A percentile compares a stretch with the other conserved stretches of the same genome.
Conservation (phyloP, 2,113 vertebrate species). For the Anoura caudifer region DNA sequence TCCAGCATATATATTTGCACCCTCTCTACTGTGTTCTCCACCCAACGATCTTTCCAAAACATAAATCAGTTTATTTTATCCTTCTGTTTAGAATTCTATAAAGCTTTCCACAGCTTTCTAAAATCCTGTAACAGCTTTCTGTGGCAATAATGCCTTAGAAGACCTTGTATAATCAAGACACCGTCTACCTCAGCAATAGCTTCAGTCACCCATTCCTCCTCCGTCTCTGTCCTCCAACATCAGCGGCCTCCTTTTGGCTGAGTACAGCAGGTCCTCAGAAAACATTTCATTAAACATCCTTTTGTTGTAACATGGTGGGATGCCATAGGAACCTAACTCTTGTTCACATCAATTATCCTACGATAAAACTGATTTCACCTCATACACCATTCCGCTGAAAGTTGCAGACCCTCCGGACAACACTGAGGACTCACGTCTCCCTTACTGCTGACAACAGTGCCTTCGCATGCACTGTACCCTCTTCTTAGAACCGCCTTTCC, state of each 20-base stretch:
- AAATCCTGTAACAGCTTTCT: background rate
- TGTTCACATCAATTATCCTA: background rate
- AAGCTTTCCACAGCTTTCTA: background rate
- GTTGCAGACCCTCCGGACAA: background rate
- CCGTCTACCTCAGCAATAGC: background rate
- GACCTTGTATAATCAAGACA: background rate
- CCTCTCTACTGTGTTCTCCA: background rate
- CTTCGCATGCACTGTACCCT: background rate
- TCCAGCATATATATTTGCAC: background rate
- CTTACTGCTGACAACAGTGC: background rate
- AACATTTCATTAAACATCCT: background rate
- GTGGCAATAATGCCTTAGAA: background rate
- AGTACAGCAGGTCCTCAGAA: background rate
- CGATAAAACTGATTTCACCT: background rate
- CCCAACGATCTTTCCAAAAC: background rate
- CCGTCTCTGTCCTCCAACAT: background rate
- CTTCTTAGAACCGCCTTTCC: background rate
- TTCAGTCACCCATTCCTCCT: background rate
- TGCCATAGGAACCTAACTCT: background rate
- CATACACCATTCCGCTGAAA: background rate
- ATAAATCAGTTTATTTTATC: background rate
- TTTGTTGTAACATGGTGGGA: background rate
- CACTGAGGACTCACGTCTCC: background rate
- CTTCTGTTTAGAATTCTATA: background rate
- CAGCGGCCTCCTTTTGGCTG: background rate